phyloP scores from a whole-genome alignment of 2,113 vertebrate species.

The Murina feae region DNA sequence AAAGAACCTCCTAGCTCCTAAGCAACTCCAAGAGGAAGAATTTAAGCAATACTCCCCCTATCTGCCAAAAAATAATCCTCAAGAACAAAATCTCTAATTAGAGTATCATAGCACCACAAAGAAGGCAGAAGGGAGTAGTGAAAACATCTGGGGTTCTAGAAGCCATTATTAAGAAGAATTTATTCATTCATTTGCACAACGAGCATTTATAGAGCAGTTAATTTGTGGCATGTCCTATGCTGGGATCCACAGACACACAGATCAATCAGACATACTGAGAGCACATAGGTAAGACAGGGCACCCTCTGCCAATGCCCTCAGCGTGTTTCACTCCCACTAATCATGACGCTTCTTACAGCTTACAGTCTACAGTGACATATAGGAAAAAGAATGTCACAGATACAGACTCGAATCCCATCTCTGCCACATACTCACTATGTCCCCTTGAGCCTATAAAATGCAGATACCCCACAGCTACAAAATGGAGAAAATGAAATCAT shows the following conservation, averaged over 20 bases:
- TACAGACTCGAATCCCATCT: background rate
- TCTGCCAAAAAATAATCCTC: background rate
- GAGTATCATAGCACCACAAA: background rate
- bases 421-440: background rate
- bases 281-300: background rate
- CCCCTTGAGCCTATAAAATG: background rate
- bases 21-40: background rate
- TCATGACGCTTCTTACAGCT: background rate
- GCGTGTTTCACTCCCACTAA: too few relatives aligned
- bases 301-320: too few relatives aligned
- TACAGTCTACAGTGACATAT: background rate
- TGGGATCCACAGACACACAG: background rate
- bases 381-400: slow-evolving; percentile 11
- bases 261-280: background rate
- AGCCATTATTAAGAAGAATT: background rate
- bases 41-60: background rate
- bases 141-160: background rate
- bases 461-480: background rate
- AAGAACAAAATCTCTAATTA: slow-evolving; percentile 13
- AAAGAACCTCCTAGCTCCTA: background rate
- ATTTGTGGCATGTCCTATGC: background rate
- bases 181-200: background rate
- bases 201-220: background rate
- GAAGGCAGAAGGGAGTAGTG: background rate
- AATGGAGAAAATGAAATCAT: background rate